Evolutionary conservation across 2,888 invertebrate species (phyloP).

Genomic region (Synergus gifuensis): DNA sequence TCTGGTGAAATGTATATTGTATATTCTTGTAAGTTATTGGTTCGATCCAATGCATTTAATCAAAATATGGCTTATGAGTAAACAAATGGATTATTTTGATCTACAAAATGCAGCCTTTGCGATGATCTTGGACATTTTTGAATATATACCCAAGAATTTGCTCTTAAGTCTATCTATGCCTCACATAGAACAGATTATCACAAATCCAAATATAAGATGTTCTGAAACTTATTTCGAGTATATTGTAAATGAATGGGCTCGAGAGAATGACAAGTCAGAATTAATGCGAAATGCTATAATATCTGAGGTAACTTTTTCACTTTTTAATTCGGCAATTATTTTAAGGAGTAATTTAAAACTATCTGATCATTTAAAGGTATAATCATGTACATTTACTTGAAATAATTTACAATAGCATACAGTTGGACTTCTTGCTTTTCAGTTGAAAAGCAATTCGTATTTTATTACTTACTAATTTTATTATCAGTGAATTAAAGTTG

Average conservation of each 20-base stretch:
- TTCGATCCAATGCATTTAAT: constrained; percentile 43
- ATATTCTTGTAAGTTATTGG: constrained; percentile 46
- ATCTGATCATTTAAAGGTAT: background rate
- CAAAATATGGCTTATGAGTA: constrained; percentile 46
- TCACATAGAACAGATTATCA: constrained; percentile 45
- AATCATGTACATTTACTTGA: background rate
- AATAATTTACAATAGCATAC: too few relatives aligned
- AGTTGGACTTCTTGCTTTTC: background rate
- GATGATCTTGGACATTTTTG: constrained; percentile 46
- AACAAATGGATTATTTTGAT: background rate
- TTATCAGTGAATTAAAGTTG: background rate
- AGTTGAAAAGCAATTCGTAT: background rate
- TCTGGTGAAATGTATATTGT: constrained; percentile 45
- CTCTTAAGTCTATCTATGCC: constrained; percentile 42
- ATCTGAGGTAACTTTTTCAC: background rate
- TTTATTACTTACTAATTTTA: background rate
- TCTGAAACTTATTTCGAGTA: constrained; percentile 37
- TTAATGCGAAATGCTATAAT: background rate
- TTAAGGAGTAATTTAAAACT: background rate
- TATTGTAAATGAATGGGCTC: constrained; percentile 37
- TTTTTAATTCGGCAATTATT: background rate
- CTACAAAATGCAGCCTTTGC: constrained; percentile 46
- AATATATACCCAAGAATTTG: constrained; percentile 33
- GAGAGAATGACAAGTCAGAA: constrained; percentile 19
- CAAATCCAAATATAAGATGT: constrained; percentile 48